phyloP scores from a whole-genome alignment of 2,888 invertebrate genomes.

The Hartigia nigra region DNA sequence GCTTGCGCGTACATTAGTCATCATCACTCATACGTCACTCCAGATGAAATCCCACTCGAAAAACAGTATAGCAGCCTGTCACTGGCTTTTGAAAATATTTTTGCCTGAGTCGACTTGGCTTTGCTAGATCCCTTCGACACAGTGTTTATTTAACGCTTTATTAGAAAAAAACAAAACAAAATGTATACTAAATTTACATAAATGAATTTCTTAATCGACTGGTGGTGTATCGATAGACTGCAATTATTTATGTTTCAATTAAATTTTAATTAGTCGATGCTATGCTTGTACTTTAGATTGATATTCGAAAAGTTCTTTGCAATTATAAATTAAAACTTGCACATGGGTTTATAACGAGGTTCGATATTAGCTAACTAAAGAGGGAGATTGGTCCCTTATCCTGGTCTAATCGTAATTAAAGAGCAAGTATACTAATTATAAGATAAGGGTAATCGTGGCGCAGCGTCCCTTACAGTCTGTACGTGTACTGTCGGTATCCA shows the following conservation, averaged over 20 bases:
- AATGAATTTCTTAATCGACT: background rate
- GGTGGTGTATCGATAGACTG: background rate
- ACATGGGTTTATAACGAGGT: background rate
- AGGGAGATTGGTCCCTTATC: background rate
- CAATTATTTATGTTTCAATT: background rate
- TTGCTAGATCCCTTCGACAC: background rate
- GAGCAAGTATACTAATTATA: background rate
- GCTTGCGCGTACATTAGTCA: slow-evolving; percentile 57
- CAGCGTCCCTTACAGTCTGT: background rate
- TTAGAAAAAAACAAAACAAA: background rate
- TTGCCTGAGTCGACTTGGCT: background rate
- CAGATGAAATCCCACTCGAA: background rate
- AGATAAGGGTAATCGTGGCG: background rate
- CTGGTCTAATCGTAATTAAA: background rate
- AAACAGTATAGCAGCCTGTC: background rate
- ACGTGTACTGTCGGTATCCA: background rate
- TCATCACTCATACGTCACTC: slow-evolving; percentile 47
- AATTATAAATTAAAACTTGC: background rate
- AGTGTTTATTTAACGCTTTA: background rate
- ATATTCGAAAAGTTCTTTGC: background rate
- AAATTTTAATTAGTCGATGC: background rate
- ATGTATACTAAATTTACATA: background rate
- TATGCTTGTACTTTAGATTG: background rate
- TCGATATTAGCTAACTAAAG: background rate
- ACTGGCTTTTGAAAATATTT: background rate